phyloP scores from a whole-genome alignment of 2,888 invertebrate genomes.

The Lacanobia wlatinum region DNA sequence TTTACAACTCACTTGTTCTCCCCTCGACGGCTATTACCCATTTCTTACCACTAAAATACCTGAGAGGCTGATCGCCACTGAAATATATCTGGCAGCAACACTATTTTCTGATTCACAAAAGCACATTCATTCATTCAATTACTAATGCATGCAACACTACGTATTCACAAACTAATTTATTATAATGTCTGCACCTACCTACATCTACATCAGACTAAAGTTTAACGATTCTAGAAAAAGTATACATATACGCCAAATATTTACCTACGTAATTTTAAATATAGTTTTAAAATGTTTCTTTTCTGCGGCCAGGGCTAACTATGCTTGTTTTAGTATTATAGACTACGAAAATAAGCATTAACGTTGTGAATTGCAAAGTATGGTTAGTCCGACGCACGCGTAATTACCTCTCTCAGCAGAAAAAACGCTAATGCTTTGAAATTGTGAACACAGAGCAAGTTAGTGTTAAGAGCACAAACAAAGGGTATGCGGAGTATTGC shows the following conservation, averaged over 20 bases:
- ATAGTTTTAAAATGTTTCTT: conserved; percentile 47
- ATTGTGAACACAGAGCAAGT: conserved; percentile 64
- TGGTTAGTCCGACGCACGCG: conserved; percentile 56
- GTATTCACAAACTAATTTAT: conserved; percentile 47
- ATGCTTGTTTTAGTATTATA: conserved; percentile 50
- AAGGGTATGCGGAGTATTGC: conserved; percentile 50
- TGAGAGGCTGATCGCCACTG: conserved; percentile 29
- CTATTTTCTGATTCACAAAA: conserved; percentile 55
- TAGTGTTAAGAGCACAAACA: conserved; percentile 63
- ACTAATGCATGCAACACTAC: conserved; percentile 45
- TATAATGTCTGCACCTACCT: conserved; percentile 41
- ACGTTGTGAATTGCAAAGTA: conserved; percentile 46
- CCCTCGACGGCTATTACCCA: conserved; percentile 57
- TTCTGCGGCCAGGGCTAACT: conserved; percentile 29
- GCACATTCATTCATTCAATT: conserved; percentile 46
- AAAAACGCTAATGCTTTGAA: conserved; percentile 62
- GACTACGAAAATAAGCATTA: conserved; percentile 45
- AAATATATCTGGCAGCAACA: conserved; percentile 49
- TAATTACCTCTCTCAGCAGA: conserved; percentile 61
- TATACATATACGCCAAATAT: conserved; percentile 48
- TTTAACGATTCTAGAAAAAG: conserved; percentile 43
- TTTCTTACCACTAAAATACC: conserved; percentile 54
- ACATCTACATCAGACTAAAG: conserved; percentile 40
- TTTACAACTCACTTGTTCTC: conserved; percentile 57
- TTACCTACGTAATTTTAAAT: conserved; percentile 52